phyloP scores from a whole-genome alignment of 2,113 vertebrate species.

The Marmota monax region DNA sequence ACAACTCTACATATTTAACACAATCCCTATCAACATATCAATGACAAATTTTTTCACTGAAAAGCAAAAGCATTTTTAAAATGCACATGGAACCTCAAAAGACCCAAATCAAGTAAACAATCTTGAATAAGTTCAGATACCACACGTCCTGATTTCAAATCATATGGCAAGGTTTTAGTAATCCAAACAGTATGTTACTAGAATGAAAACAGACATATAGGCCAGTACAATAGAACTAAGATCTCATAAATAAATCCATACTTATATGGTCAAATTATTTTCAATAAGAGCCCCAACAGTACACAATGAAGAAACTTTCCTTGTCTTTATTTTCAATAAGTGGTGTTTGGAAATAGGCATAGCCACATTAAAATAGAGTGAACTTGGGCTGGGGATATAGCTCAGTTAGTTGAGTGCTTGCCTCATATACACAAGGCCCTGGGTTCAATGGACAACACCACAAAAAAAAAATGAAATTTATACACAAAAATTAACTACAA shows the following conservation, averaged over 20 bases:
- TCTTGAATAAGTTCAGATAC: not conserved
- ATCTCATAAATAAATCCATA: not conserved
- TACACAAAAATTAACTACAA: not conserved
- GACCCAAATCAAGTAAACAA: not conserved
- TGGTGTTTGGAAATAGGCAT: not conserved
- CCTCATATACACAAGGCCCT: too few relatives aligned
- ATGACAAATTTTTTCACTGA: not conserved
- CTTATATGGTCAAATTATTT: not conserved
- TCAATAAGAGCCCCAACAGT: not conserved
- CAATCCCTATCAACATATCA: not conserved
- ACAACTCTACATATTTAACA: not conserved
- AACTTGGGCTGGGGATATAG: not conserved
- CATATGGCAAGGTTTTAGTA: not conserved
- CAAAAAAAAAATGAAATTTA: not conserved
- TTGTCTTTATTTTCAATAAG: not conserved
- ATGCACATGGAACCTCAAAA: not conserved
- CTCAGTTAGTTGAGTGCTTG: too few relatives aligned
- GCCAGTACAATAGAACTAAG: not conserved
- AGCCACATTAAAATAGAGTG: not conserved
- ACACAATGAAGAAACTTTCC: not conserved
- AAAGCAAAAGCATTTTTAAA: not conserved
- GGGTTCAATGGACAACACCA: too few relatives aligned
- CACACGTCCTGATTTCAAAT: not conserved
- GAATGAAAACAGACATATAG: not conserved
- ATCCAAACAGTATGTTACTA: not conserved